Percentiles rank a stretch among this genome's conserved stretches.
phyloP scores from a whole-genome alignment of 2,888 invertebrate genomes.

The Tholera decimalis region DNA sequence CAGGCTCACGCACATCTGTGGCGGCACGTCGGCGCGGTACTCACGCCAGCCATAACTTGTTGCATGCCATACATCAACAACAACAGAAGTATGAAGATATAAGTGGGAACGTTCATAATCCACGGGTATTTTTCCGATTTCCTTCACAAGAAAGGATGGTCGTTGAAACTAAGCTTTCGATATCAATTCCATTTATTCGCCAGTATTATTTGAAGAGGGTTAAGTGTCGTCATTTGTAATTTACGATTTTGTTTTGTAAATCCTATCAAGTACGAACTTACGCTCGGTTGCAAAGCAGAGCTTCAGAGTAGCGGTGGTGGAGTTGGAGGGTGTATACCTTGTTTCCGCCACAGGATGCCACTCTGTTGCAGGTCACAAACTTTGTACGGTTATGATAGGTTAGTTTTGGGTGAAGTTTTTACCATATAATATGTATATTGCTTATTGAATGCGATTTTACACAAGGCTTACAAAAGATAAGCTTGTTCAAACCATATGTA shows the following conservation, averaged over 20 bases:
- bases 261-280: neutral
- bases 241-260: conserved; percentile 13
- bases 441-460: too few species aligned
- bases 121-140: neutral
- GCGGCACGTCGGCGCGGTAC: neutral
- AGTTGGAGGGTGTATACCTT: too few species aligned
- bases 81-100: too few species aligned
- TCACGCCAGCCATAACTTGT: conserved; percentile 2
- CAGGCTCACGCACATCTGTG: neutral
- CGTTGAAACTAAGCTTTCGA: neutral
- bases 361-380: too few species aligned
- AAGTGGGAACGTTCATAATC: neutral
- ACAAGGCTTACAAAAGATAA: too few species aligned
- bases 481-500: too few species aligned
- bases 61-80: neutral
- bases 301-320: too few species aligned
- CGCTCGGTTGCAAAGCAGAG: neutral
- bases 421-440: too few species aligned
- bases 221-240: conserved; percentile 7
- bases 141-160: neutral
- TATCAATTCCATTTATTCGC: conserved; percentile 12
- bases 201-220: neutral
- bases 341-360: too few species aligned
- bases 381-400: too few species aligned
- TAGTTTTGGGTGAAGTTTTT: too few species aligned